Base-by-base conservation (phyloP, 2,888 invertebrate genomes). In the Lycophotia porphyrea region DNA sequence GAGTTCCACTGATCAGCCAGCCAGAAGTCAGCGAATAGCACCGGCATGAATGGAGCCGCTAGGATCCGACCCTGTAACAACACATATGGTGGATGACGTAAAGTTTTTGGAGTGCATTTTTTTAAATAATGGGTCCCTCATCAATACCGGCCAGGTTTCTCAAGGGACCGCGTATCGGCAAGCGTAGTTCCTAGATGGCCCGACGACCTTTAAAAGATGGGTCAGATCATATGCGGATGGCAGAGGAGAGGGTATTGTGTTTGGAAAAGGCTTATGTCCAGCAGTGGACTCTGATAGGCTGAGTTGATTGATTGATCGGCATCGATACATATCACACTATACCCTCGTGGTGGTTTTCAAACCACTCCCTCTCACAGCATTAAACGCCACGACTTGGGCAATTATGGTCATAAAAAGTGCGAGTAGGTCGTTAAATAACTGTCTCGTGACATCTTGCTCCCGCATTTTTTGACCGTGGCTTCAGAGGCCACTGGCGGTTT, bases 21-120 rank as follows among this genome's bases (percentile, higher is more conserved):
- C 99, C 99, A 99, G 97, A 99, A 99, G 96, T 99, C 99, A 39
- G 99, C 99, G 92, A 99, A 99, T 63, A 98, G 97, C 15, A 99
- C 99, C 87, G 98, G 98, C 91, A 98, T 98, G 92, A 99, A 99
- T 34, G 99, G 99, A 0, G 99, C 99, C 52, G 98, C 97, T 66
- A 99, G 90, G 85, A 99, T 98, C 74, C 98, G 97, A 82, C 98
- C 98, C 98, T 98, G 93, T 71, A 95, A 95, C 71, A 77, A 74
- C 27, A n/a, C n/a, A n/a, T n/a, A n/a, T n/a, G n/a, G n/a, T n/a
- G n/a, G 18, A 58, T 58, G 31, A 58, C 3, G 58, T 58, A 31
- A 27, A n/a, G 52, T 11, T 52, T 52, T 52, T 52, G 52, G 52
- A 11, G n/a, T n/a, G 49, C 3, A n/a, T 49, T 49, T 49, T 49